Evolutionary conservation across 2,113 vertebrate species (phyloP), one percentile per base, ranked within the genome.

Genomic region (Gallinago media): DNA sequence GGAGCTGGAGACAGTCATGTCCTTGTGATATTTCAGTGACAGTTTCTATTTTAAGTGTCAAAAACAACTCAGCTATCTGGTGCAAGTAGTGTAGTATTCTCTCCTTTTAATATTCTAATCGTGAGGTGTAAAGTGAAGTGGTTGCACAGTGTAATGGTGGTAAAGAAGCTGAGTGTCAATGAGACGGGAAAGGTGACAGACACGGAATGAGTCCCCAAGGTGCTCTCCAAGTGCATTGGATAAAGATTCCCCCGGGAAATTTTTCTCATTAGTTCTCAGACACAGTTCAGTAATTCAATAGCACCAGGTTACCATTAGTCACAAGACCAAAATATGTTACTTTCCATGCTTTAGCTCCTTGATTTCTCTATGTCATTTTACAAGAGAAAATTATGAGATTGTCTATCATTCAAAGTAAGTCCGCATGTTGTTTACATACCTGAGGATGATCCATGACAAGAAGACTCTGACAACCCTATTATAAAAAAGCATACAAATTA

Each of bases 261-360:
- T 98, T 98, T 99, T 99, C 98, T 99, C 99, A 99, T 99, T 99
- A 99, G 99, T 99, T 99, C 98, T 99, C 98, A 99, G 99, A 99
- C 98, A 99, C 99, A 99, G 99, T 99, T 99, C 98, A 98, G 99
- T 99, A 99, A 99, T 98, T 99, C 98, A 98, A 98, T 98, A 98
- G 98, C 98, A 98, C 98, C 97, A 98, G 98, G 98, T 99, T 99
- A 98, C 98, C 97, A 97, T 99, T 99, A 98, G 98, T 99, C 98
- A 99, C 98, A 97, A 98, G 98, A 99, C 97, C 97, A 95, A 98
- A 98, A 98, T 98, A 98, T 97, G 98, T 97, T 98, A 95, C 95
- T 98, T 96, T 97, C 89, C 92, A 97, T 97, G 97, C 97, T 98
- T 98, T 98, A 97, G 87, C 96, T 98, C 92, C 88, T 97, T 97